A percentile compares a stretch with the other conserved stretches of the same genome.
These are phyloP conservation scores for Ctenicera cuprea DNA, from an alignment of 2,888 invertebrate genomes.

Conservation along the genomic window DNA sequence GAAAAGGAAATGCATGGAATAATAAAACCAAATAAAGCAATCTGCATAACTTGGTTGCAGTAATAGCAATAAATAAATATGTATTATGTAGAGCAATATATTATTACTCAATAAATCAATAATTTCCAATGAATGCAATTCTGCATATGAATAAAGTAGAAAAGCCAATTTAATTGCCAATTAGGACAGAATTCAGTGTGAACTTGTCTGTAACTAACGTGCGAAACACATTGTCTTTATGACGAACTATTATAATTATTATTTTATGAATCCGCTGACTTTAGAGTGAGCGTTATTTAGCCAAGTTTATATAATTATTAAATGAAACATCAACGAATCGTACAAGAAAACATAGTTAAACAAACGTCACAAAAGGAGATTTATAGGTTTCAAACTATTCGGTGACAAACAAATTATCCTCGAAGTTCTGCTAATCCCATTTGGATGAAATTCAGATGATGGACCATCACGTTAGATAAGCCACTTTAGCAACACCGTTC, in stretches of 20 bases:
- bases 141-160: constrained; percentile 57
- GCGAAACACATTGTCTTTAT: constrained; percentile 15
- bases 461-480: too few relatives aligned
- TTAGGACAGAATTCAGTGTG: constrained; percentile 56
- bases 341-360: too few relatives aligned
- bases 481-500: too few relatives aligned
- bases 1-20: constrained; percentile 31
- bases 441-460: too few relatives aligned
- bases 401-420: too few relatives aligned
- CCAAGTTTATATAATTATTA: background rate
- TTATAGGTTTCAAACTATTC: too few relatives aligned
- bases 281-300: constrained; percentile 1
- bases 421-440: too few relatives aligned
- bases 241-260: constrained; percentile 23
- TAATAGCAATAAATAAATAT: constrained; percentile 57
- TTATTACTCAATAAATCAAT: constrained; percentile 61
- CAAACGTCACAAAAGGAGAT: too few relatives aligned
- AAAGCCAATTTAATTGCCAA: constrained; percentile 62
- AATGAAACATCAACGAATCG: too few relatives aligned
- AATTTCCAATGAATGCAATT: constrained; percentile 60
- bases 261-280: constrained; percentile 4
- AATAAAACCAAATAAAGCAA: constrained; percentile 33
- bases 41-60: constrained; percentile 29
- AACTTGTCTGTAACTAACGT: constrained; percentile 24
- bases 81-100: constrained; percentile 59